Percentiles rank a stretch among this genome's conserved stretches.
Conservation (phyloP, 2,888 invertebrate genomes). For the Lasioglossum figueresi region DNA sequence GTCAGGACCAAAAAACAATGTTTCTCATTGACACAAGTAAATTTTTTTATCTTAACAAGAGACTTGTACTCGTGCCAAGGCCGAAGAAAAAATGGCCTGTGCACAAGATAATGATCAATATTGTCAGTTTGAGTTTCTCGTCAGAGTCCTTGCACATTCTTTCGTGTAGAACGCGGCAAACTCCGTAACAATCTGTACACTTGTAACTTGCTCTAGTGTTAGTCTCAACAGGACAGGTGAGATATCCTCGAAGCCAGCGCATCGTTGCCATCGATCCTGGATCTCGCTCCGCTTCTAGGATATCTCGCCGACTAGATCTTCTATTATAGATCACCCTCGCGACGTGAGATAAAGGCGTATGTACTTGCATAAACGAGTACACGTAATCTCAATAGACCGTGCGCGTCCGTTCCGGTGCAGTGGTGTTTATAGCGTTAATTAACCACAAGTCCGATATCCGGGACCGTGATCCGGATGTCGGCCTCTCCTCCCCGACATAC, state of each 20-base stretch:
- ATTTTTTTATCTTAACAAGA: no score
- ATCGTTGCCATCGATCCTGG: neutral
- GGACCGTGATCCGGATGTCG: slow-evolving; percentile 13
- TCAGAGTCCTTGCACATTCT: neutral
- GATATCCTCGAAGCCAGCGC: neutral
- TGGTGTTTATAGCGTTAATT: slow-evolving; percentile 39
- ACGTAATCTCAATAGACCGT: slow-evolving; percentile 52
- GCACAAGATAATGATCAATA: neutral
- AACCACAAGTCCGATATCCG: slow-evolving; percentile 25
- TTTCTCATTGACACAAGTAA: neutral
- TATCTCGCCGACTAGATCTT: slow-evolving; percentile 20
- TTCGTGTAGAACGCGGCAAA: neutral
- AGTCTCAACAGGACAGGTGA: neutral
- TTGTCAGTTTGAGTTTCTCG: neutral
- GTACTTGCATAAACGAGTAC: slow-evolving; percentile 55
- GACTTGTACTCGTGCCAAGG: neutral
- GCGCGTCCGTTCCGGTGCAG: slow-evolving; percentile 33
- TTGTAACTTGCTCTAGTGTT: neutral
- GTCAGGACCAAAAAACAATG: neutral
- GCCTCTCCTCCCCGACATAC: neutral
- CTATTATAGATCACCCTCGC: slow-evolving; percentile 28
- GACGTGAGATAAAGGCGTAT: slow-evolving; percentile 46
- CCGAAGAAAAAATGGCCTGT: neutral
- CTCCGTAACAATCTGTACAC: neutral
- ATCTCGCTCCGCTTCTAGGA: neutral